These are phyloP conservation scores for Linurgus olivaceus DNA, from an alignment of 2,797 vertebrate species.

Conservation along the genomic window DNA sequence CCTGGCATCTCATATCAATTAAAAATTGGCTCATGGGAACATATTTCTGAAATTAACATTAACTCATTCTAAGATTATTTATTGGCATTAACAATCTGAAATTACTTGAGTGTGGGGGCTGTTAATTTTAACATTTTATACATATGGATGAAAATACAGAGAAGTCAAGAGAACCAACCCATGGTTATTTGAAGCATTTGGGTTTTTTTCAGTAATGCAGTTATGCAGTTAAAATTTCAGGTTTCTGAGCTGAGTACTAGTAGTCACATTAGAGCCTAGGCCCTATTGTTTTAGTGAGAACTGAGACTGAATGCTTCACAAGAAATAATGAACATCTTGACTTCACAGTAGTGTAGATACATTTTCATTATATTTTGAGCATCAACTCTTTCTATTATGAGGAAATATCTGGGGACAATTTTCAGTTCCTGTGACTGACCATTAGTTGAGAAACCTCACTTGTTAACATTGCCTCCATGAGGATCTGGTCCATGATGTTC, in stretches of 20 bases:
- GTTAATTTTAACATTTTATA: constrained; percentile 2
- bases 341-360: not conserved
- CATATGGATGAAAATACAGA: not conserved
- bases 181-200: constrained; percentile 20
- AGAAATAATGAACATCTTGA: not conserved
- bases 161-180: constrained; percentile 26
- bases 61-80: not conserved
- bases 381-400: not conserved
- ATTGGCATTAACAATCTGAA: not conserved
- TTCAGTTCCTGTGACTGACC: not conserved
- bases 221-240: not conserved
- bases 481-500: not conserved
- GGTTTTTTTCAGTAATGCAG: not conserved
- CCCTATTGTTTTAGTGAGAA: not conserved
- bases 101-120: not conserved
- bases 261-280: not conserved
- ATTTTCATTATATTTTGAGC: not conserved
- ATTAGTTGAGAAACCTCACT: not conserved
- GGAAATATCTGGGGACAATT: not conserved
- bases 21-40: not conserved
- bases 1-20: not conserved
- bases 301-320: not conserved
- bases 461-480: not conserved
- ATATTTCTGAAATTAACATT: constrained; percentile 9
- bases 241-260: not conserved